Evolutionary conservation across 1,140 invertebrate genomes (phyloP).

Genomic region (Drosophila nebulosa): DNA sequence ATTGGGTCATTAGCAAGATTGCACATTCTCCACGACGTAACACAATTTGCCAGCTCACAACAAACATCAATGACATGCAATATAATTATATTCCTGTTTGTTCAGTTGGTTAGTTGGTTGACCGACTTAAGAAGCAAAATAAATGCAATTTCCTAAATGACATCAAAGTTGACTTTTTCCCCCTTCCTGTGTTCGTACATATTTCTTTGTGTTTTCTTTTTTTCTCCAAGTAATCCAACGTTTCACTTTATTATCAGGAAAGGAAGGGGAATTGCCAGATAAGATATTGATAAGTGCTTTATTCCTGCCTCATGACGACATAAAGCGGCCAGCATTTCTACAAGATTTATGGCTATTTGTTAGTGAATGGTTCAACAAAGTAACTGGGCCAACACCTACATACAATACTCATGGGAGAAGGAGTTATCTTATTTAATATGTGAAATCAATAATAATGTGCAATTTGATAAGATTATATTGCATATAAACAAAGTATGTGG

Average conservation of each 20-base stretch:
- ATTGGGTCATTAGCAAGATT: conserved; percentile 23
- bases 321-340: neutral
- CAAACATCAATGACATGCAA: neutral
- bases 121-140: neutral
- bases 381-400: neutral
- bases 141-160: conserved; percentile 15
- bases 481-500: neutral
- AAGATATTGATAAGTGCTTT: conserved; percentile 2
- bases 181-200: neutral
- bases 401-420: neutral
- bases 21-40: conserved; percentile 1
- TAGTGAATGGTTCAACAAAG: neutral
- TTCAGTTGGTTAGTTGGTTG: neutral
- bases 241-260: neutral
- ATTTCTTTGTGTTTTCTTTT: neutral
- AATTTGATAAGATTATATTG: neutral
- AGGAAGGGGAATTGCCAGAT: neutral
- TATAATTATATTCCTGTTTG: conserved; percentile 17
- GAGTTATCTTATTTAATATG: neutral
- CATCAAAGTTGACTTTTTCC: neutral
- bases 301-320: conserved; percentile 2
- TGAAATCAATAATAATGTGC: neutral
- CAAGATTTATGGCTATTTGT: neutral
- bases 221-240: neutral
- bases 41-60: conserved; percentile 8